phyloP scores from a whole-genome alignment of 1,140 invertebrate species.

The Augochlora pura region DNA sequence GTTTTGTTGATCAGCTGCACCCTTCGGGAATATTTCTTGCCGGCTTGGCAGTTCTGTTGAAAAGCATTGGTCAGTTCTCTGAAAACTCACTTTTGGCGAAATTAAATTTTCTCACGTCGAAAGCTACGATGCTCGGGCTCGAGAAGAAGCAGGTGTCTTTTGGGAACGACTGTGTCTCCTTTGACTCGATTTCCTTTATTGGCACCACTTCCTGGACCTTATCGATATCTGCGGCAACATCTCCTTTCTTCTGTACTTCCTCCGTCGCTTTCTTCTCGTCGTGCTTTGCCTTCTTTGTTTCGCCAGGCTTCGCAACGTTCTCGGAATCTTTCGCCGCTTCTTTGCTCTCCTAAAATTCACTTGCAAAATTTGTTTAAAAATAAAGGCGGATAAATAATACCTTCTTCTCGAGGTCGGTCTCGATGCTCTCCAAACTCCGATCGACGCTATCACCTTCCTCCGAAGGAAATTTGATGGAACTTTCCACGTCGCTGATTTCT shows the following conservation, averaged over 20 bases:
- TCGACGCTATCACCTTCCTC: background rate
- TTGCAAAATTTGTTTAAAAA: background rate
- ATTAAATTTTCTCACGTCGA: constrained; percentile 7
- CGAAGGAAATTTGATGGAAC: background rate
- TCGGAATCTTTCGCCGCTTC: background rate
- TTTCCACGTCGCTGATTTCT: background rate
- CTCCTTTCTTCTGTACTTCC: background rate
- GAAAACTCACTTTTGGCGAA: background rate
- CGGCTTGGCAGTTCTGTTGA: background rate
- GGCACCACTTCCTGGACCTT: background rate
- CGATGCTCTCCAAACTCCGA: background rate
- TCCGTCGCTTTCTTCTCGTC: background rate
- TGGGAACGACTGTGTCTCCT: background rate
- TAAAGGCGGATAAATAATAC: background rate
- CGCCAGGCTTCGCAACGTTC: background rate
- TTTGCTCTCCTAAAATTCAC: background rate
- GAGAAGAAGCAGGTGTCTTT: constrained; percentile 18
- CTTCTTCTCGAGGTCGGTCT: background rate
- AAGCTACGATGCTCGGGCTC: constrained; percentile 1
- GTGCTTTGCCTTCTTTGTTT: background rate
- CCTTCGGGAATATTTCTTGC: background rate
- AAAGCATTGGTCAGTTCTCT: background rate
- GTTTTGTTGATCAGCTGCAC: constrained; percentile 13
- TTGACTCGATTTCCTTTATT: background rate
- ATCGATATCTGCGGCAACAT: background rate